Base-by-base conservation (phyloP, 1,140 invertebrate genomes). In the Polypedilum pembai region DNA sequence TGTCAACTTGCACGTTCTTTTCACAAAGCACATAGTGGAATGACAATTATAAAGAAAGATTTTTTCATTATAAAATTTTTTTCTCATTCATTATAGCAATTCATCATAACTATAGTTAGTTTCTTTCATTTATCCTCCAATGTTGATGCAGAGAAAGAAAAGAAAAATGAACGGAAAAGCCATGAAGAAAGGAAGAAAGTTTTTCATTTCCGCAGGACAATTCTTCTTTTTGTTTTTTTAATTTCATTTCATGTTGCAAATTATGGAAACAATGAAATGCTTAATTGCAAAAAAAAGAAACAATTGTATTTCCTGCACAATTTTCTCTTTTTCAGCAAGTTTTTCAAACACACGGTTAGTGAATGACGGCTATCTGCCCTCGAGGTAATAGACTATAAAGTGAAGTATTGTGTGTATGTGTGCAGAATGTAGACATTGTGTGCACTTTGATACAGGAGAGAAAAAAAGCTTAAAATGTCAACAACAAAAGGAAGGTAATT, bases 391-490 rank as follows among this genome's bases (percentile, higher is more conserved):
- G 24, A 33, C 2, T 33, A 33, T 33, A 33, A 33, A 33, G 24
- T 33, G 24, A 33, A 33, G 1, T 5, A 33, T 33, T 33, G 24
- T 33, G 24, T 33, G 24, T 33, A 33, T 33, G 24, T 33, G 24
- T 33, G 5, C 5, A 33, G 24, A 33, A 33, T 33, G 24, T 33
- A 5, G 24, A 33, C 24, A 33, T 33, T 33, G 24, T 33, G 24
- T 33, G 24, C 24, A 33, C 24, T 33, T 33, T 33, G 24, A 33
- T 3, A 33, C 2, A 33, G 45, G 45, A 56, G 10, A n/a, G 45
- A 56, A 56, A 56, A 56, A n/a, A n/a, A n/a, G 45, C 45, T 56
- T 56, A 56, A 69, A 69, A 69, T 69, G 65, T 69, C 65, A 69
- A 69, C 65, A 69, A 69, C 65, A 69, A 69, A 69, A 56, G n/a